These are phyloP conservation scores for Xerus rutilus DNA, from an alignment of 2,797 vertebrate genomes.

Conservation along the genomic window DNA sequence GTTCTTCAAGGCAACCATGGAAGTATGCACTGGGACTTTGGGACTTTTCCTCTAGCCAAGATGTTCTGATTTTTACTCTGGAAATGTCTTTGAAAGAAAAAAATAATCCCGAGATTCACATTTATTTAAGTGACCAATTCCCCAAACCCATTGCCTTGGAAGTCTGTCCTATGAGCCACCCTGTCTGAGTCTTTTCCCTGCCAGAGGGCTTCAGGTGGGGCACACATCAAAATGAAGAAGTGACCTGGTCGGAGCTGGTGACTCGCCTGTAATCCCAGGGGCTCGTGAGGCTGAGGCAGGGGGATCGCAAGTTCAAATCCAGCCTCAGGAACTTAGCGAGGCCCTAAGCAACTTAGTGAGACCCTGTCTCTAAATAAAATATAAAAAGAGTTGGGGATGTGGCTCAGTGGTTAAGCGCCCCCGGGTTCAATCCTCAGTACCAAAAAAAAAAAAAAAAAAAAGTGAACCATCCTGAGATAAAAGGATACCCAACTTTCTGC, in stretches of 20 bases:
- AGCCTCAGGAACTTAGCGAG: too few species aligned
- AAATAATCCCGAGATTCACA: constrained; percentile 50
- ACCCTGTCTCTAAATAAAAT: too few species aligned
- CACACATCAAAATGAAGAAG: neutral
- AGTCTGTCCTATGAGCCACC: neutral
- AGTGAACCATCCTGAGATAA: neutral
- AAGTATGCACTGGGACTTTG: neutral
- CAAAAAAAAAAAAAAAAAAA: neutral
- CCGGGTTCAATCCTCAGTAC: too few species aligned
- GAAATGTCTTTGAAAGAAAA: constrained; percentile 64
- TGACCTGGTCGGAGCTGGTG: neutral
- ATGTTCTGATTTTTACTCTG: neutral
- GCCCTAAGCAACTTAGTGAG: too few species aligned
- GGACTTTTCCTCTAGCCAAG: neutral
- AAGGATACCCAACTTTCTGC: neutral
- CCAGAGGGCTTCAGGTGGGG: neutral
- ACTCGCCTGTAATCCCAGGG: too few species aligned
- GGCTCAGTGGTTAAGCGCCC: too few species aligned
- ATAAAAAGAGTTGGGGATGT: too few species aligned
- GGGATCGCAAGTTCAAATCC: too few species aligned
- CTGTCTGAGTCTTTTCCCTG: neutral
- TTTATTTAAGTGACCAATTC: constrained; percentile 66
- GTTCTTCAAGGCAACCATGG: neutral
- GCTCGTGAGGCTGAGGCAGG: too few species aligned
- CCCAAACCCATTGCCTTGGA: constrained; percentile 43